A percentile compares a stretch with the other conserved stretches of the same genome.
Conservation (phyloP, 2,113 vertebrate species). For the Aythya baeri region DNA sequence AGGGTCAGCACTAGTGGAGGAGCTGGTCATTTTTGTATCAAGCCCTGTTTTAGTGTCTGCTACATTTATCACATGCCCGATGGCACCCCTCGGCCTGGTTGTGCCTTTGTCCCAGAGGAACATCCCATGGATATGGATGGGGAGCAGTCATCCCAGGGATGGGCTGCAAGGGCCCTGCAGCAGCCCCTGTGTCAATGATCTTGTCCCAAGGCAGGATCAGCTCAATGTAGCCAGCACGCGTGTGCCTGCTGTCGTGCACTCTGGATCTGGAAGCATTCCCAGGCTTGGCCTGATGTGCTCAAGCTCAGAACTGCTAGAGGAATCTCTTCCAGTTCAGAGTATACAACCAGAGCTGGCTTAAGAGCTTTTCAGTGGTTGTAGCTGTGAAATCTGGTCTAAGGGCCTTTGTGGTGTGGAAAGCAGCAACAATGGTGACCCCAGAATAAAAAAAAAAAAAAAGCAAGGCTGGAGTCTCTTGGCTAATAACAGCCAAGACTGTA, state of each 20-base stretch:
- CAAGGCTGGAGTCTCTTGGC: not conserved
- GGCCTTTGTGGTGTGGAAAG: not conserved
- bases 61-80: not conserved
- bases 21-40: not conserved
- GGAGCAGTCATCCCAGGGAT: not conserved
- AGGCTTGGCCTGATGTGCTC: not conserved
- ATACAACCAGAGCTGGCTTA: not conserved
- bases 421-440: not conserved
- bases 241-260: accelerated
- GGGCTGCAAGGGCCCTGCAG: not conserved
- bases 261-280: not conserved
- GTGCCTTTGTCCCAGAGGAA: not conserved
- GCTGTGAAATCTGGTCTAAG: not conserved
- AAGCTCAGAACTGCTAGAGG: not conserved
- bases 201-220: not conserved
- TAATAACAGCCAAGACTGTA: not conserved
- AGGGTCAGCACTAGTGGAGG: not conserved
- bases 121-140: not conserved
- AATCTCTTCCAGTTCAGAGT: not conserved
- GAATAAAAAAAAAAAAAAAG: not conserved
- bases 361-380: not conserved
- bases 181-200: not conserved
- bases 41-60: not conserved
- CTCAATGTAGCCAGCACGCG: accelerated
- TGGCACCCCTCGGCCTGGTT: not conserved